phyloP scores from a whole-genome alignment of 2,797 vertebrate genomes.

The Bradypodion ventrale region DNA sequence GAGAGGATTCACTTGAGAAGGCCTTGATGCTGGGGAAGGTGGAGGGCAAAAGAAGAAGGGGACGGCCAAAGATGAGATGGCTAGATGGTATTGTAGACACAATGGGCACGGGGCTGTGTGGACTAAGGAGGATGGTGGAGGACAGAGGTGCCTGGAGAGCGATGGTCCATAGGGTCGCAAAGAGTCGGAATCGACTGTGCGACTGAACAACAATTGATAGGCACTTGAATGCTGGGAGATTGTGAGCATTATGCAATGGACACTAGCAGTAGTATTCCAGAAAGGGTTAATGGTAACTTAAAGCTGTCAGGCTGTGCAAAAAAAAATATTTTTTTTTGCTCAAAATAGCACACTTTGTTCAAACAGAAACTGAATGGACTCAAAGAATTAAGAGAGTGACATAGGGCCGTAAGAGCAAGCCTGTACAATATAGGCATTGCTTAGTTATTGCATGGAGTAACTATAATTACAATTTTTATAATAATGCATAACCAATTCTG shows the following conservation, averaged over 20 bases:
- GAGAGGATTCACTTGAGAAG: no score
- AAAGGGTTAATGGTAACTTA: background rate
- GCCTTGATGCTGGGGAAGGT: no score
- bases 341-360: background rate
- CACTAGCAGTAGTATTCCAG: constrained; percentile 1
- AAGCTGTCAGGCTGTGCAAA: background rate
- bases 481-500: background rate
- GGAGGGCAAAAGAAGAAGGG: no score
- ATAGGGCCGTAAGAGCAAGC: background rate
- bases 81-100: no score
- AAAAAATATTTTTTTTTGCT: background rate
- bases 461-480: background rate
- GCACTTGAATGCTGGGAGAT: constrained; percentile 47
- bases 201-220: no score
- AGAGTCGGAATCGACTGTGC: no score
- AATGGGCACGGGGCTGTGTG: no score
- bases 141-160: no score
- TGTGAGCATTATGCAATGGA: constrained; percentile 43
- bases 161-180: no score
- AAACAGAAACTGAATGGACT: background rate
- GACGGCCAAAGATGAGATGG: no score
- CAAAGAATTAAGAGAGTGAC: background rate
- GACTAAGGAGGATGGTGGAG: no score
- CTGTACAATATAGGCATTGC: background rate
- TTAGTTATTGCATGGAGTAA: background rate